Percentiles rank a stretch among this genome's conserved stretches.
These are phyloP conservation scores for Incurvaria masculella DNA, from an alignment of 2,888 invertebrate species.

Conservation along the genomic window DNA sequence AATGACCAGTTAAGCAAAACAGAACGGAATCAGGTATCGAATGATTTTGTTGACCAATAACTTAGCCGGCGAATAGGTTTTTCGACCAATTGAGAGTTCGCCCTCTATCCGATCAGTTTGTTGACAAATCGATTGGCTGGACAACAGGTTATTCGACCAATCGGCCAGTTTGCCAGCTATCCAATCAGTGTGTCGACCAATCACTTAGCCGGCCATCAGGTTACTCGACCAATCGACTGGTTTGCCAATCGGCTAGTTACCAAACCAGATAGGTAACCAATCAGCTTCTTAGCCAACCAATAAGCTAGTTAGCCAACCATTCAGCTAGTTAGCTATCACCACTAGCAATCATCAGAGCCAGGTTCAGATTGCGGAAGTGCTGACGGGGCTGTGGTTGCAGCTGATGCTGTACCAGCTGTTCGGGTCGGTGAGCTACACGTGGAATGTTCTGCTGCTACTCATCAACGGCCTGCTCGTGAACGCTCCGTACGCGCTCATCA, in stretches of 20 bases:
- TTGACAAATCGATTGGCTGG: neutral
- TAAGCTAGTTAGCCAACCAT: neutral
- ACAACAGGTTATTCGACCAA: neutral
- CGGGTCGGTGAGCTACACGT: conserved; percentile 58
- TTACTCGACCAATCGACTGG: neutral
- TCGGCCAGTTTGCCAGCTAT: neutral
- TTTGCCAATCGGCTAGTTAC: neutral
- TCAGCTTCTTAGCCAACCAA: neutral
- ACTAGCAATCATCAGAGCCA: too few relatives aligned
- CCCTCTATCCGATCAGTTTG: neutral
- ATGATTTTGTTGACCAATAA: neutral
- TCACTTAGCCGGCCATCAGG: neutral
- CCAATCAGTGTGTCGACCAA: neutral
- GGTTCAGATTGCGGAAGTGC: too few relatives aligned
- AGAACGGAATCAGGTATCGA: neutral
- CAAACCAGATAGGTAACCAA: neutral
- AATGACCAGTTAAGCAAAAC: neutral
- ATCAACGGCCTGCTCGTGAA: conserved; percentile 83
- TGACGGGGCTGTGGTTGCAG: conserved; percentile 56
- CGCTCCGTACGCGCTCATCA: conserved; percentile 95
- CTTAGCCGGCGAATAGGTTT: neutral
- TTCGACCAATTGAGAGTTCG: neutral
- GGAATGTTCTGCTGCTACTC: conserved; percentile 67
- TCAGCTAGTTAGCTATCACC: conserved; percentile 4
- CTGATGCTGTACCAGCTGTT: conserved; percentile 75